Conservation (phyloP, 2,888 invertebrate species). For the Nesidiocoris tenuis region DNA sequence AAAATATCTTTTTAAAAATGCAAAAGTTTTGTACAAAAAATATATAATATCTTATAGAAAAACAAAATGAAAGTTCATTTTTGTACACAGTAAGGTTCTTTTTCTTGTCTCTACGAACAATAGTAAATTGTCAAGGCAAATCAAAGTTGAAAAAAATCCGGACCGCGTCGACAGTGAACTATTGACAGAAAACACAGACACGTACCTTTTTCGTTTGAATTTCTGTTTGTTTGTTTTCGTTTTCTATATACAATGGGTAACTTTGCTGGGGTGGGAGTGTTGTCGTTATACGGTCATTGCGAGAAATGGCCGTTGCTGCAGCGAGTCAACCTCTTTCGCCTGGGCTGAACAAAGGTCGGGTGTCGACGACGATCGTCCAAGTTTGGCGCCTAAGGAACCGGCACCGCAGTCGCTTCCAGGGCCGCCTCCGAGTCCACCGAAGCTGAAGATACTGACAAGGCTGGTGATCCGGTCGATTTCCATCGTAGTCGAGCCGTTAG, state of each 20-base stretch:
- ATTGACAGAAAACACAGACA: slow-evolving; percentile 26
- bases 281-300: slow-evolving; percentile 60
- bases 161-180: slow-evolving; percentile 41
- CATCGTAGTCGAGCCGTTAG: slow-evolving; percentile 56
- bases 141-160: slow-evolving; percentile 11
- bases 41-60: slow-evolving; percentile 39
- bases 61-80: slow-evolving; percentile 16
- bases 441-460: slow-evolving; percentile 62
- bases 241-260: slow-evolving; percentile 45
- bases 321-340: slow-evolving; percentile 56
- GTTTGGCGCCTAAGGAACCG: slow-evolving; percentile 50
- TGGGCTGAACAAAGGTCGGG: slow-evolving; percentile 61
- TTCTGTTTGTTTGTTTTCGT: not conserved
- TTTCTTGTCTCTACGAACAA: slow-evolving; percentile 21
- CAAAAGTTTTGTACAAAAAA: slow-evolving; percentile 47
- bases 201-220: slow-evolving; percentile 15
- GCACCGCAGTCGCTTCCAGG: slow-evolving; percentile 48
- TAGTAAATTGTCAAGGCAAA: slow-evolving; percentile 44
- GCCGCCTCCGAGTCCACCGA: slow-evolving; percentile 54
- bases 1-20: slow-evolving; percentile 45
- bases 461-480: slow-evolving; percentile 63
- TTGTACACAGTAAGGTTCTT: slow-evolving; percentile 31
- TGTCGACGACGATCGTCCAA: slow-evolving; percentile 58
- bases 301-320: slow-evolving; percentile 59
- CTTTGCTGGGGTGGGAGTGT: slow-evolving; percentile 35